Base-by-base conservation (phyloP, 2,113 vertebrate genomes). In the Neolamprologus tretocephalus region DNA sequence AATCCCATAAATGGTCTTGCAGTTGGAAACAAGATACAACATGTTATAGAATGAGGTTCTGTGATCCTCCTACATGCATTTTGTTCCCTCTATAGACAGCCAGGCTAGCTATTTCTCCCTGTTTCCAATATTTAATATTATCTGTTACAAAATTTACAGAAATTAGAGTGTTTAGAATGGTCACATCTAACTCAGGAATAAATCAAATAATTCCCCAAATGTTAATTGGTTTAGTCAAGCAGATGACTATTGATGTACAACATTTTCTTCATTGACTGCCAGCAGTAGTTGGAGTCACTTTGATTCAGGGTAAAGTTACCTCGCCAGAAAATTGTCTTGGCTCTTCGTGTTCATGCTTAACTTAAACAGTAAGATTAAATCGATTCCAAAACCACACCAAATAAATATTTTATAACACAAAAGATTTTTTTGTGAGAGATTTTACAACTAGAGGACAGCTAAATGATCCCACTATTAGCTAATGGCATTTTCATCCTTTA, bases 311-410 rank as follows among this genome's bases (percentile, higher is more conserved):
- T 73, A 10, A 79, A 75, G 21, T 7, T 28, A 80, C 81, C 40
- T 73, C 0, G 51, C 57, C 40, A 87, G 40, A 82, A 71, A 85
- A 37, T 7, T 8, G 42, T 19, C 81, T 63, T 87, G 58, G 51
- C 61, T 63, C 80, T 13, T 31, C 6, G 4, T 16, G 7, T 0
- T 49, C 82, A 86, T 9, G 17, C 49, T 89, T 14, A 86, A 82
- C 37, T 57, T 81, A 7, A 75, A 80, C 51, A 89, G 14, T 63
- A 8, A 61, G 13, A 83, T 81, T 63, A 75, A 75, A 40, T 75
- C 2, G 13, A 35, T 81, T 86, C 28, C 54, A 89, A 40, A 73
- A 42, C 23, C 5, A 35, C 26, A 5, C 13, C 17, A 5, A 9
- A 68, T 4, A 71, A 21, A 86, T 28, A 17, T 26, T 35, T 45